Conservation (phyloP, 2,888 invertebrate genomes). For the Chironomus riparius region DNA sequence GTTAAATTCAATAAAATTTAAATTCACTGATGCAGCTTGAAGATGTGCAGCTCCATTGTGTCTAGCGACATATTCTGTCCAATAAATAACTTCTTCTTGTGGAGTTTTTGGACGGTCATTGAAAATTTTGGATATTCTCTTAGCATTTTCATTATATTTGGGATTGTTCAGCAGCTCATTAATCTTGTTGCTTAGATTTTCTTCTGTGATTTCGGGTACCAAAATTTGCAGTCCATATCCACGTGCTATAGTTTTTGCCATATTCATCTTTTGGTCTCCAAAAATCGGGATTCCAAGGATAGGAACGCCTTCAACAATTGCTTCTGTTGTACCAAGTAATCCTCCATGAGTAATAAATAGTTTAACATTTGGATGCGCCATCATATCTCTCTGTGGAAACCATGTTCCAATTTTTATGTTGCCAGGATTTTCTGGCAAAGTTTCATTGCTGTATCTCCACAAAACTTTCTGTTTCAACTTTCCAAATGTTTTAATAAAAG, state of each 20-base stretch:
- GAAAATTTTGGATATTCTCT: conserved; percentile 8
- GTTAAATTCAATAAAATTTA: not conserved
- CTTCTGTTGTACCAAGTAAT: conserved; percentile 44
- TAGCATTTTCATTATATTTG: conserved; percentile 28
- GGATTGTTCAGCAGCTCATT: conserved; percentile 30
- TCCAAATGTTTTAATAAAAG: no score
- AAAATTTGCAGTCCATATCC: not conserved
- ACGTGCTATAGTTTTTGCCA: conserved; percentile 37
- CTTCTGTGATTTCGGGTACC: not conserved
- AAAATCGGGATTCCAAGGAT: conserved; percentile 46
- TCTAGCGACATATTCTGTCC: conserved; percentile 21
- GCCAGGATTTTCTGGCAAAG: conserved; percentile 35
- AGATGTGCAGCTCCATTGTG: conserved; percentile 13
- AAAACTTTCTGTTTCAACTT: conserved; percentile 33
- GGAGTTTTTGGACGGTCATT: conserved; percentile 23
- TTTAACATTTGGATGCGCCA: conserved; percentile 44
- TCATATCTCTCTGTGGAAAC: conserved; percentile 44
- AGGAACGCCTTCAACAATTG: conserved; percentile 44
- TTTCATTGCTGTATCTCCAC: conserved; percentile 42
- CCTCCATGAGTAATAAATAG: conserved; percentile 46
- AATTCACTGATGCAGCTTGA: not conserved
- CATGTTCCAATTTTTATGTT: conserved; percentile 41
- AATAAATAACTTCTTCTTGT: conserved; percentile 19
- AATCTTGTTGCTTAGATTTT: conserved; percentile 23
- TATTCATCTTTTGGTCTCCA: conserved; percentile 46